Evolutionary conservation across 1,140 invertebrate genomes (phyloP).

Genomic region (Orussus abietinus): DNA sequence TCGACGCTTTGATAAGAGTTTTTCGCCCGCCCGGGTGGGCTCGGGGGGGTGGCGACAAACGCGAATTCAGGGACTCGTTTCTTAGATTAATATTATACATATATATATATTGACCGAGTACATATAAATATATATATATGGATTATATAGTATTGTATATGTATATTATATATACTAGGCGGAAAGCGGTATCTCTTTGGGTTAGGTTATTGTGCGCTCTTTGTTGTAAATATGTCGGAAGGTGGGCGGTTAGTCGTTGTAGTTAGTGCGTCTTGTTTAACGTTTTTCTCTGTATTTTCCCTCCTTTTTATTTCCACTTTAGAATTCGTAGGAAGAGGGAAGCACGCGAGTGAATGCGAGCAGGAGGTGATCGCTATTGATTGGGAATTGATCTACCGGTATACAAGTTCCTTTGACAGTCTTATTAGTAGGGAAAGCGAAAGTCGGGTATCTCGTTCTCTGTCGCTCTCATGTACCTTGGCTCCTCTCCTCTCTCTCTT

Average conservation of each 20-base stretch:
- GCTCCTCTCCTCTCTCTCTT: not conserved
- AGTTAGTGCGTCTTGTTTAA: constrained; percentile 15
- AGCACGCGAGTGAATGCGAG: constrained; percentile 19
- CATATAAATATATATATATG: constrained; percentile 13
- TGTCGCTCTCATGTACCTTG: constrained; percentile 26
- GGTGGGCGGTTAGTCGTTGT: constrained; percentile 14
- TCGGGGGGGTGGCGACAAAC: too few relatives aligned
- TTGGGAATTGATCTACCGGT: constrained; percentile 37
- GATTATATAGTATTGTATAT: too few relatives aligned
- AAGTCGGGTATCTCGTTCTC: constrained; percentile 27
- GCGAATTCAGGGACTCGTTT: too few relatives aligned
- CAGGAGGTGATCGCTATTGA: constrained; percentile 13
- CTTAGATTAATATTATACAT: constrained; percentile 26
- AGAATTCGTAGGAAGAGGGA: constrained; percentile 3
- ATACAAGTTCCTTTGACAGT: constrained; percentile 51
- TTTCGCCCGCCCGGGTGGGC: too few relatives aligned
- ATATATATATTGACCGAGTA: constrained; percentile 1
- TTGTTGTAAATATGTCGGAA: constrained; percentile 13
- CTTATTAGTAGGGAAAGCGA: constrained; percentile 34
- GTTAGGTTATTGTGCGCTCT: not conserved
- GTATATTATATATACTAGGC: constrained; percentile 24
- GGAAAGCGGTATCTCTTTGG: too few relatives aligned
- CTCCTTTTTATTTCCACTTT: not conserved
- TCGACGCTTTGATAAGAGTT: too few relatives aligned
- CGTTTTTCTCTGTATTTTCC: not conserved